These are phyloP conservation scores for Sceliomorpha sp. DNA, from an alignment of 2,888 invertebrate genomes.

Conservation along the genomic window DNA sequence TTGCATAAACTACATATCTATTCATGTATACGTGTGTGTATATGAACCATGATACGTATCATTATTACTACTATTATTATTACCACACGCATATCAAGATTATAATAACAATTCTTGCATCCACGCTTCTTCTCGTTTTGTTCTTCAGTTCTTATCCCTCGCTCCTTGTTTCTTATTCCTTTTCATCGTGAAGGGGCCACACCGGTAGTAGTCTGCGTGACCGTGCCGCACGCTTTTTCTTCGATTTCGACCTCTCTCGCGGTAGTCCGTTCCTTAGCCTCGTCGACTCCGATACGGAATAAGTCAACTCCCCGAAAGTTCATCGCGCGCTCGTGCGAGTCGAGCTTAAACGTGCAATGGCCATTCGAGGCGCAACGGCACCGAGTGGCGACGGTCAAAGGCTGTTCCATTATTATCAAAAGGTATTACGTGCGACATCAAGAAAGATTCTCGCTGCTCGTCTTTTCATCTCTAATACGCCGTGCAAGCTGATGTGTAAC, in stretches of 20 bases:
- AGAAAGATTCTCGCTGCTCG: conserved; percentile 46
- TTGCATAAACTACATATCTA: too few species aligned
- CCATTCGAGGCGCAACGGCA: conserved; percentile 41
- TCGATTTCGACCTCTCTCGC: conserved; percentile 1
- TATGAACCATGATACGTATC: too few species aligned
- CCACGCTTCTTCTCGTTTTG: too few species aligned
- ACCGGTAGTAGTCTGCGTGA: neutral
- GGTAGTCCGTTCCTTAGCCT: neutral
- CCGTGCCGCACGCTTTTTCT: conserved; percentile 2
- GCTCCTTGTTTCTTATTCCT: too few species aligned
- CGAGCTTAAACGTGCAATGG: conserved; percentile 32
- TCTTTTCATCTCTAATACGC: conserved; percentile 54
- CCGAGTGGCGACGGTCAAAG: conserved; percentile 39
- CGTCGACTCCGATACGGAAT: neutral
- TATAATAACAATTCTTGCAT: too few species aligned
- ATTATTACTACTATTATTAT: too few species aligned
- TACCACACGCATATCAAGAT: too few species aligned
- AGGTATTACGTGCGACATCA: conserved; percentile 32
- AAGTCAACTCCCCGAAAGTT: conserved; percentile 17
- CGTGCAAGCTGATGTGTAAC: conserved; percentile 43
- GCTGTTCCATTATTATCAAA: conserved; percentile 46
- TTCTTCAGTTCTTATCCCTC: too few species aligned
- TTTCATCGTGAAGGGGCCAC: too few species aligned
- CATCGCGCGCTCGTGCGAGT: conserved; percentile 24
- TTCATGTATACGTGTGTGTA: too few species aligned